Percentiles rank a stretch among this genome's conserved stretches.
Conservation (phyloP, 2,113 vertebrate genomes). For the Mormyrus lacerda region DNA sequence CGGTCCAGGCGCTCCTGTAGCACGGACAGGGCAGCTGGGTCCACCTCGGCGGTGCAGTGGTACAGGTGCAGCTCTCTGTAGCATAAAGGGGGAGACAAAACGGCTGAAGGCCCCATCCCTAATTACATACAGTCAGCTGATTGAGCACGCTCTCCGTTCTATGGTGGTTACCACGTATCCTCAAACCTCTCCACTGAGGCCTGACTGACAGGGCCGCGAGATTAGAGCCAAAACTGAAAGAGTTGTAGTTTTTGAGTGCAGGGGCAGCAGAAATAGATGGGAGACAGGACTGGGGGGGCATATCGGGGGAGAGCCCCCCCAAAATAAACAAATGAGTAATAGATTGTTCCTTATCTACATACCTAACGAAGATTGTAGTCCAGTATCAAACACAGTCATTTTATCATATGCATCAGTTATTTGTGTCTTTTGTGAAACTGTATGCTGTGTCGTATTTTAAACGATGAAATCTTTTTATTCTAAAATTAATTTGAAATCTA, state of each 20-base stretch:
- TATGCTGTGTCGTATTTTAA: no score
- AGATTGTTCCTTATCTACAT: neutral
- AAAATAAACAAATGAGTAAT: neutral
- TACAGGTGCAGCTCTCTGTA: slow-evolving; percentile 63
- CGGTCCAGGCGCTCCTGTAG: slow-evolving; percentile 57
- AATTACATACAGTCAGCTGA: neutral
- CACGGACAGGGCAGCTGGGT: slow-evolving; percentile 49
- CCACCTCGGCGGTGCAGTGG: slow-evolving; percentile 56
- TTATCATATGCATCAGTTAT: no score
- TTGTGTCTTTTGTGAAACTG: no score
- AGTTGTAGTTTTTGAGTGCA: neutral
- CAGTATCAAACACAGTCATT: neutral
- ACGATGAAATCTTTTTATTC: no score
- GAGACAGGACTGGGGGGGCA: no score
- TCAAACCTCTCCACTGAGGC: neutral
- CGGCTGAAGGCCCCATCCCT: neutral
- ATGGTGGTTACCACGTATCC: no score
- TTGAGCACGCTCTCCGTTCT: neutral
- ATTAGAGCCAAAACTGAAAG: neutral
- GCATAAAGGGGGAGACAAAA: neutral
- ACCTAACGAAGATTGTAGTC: no score
- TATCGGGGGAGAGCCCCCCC: neutral
- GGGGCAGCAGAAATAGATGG: neutral
- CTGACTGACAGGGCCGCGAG: neutral
- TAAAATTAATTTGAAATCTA: no score